These are phyloP conservation scores for Suricata suricatta DNA, from an alignment of 2,113 vertebrate species.

Conservation along the genomic window DNA sequence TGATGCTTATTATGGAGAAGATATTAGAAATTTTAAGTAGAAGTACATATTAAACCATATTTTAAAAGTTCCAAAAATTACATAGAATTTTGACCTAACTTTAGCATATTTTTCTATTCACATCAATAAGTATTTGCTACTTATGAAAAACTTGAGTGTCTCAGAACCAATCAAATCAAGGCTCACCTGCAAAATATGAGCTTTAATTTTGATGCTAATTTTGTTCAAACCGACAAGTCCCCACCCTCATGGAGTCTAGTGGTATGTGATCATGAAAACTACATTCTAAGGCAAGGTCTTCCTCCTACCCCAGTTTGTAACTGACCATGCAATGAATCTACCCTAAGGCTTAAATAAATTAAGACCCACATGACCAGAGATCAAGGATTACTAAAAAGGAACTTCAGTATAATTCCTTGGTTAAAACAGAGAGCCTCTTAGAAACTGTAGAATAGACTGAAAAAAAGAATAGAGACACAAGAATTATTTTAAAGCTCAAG, in stretches of 20 bases:
- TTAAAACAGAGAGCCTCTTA: not conserved
- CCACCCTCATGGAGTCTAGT: not conserved
- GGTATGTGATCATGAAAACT: not conserved
- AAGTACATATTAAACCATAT: conserved; percentile 57
- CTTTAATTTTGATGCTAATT: not conserved
- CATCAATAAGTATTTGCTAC: not conserved
- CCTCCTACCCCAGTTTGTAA: not conserved
- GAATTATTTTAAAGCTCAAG: not conserved
- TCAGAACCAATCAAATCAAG: not conserved
- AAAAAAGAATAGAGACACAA: not conserved
- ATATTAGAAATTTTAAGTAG: not conserved
- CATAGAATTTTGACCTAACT: not conserved
- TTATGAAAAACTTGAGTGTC: not conserved
- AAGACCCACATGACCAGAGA: not conserved
- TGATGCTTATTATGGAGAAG: not conserved
- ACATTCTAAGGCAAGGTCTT: not conserved
- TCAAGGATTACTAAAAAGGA: not conserved
- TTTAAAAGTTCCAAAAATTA: conserved; percentile 63
- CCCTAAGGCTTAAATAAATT: conserved; percentile 36
- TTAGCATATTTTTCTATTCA: not conserved
- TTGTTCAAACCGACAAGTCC: not conserved
- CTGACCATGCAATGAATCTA: not conserved
- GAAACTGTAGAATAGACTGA: not conserved
- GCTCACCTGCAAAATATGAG: not conserved
- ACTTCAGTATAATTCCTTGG: conserved; percentile 20